A percentile compares a stretch with the other conserved stretches of the same genome.
Evolutionary conservation across 2,888 invertebrate species (phyloP).

Genomic region (Bursaphelenchus okinawaensis): DNA sequence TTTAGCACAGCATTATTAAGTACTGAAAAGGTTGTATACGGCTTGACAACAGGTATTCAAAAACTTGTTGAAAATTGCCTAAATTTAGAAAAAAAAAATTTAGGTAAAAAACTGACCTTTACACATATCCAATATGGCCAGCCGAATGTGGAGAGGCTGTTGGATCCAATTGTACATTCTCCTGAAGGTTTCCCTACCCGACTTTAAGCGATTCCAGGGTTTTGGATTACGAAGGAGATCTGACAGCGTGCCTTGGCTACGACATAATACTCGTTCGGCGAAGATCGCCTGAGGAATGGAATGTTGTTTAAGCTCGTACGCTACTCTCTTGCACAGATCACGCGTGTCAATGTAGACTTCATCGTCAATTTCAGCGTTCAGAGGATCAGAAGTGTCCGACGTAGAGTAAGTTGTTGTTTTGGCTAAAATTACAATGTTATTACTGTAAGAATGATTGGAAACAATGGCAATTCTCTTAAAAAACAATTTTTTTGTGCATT

Average conservation of each 20-base stretch:
- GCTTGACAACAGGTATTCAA: too few relatives aligned
- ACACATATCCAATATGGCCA: slow-evolving; percentile 54
- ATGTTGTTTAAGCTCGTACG: slow-evolving; percentile 51
- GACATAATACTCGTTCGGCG: slow-evolving; percentile 49
- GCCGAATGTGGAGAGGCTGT: slow-evolving; percentile 48
- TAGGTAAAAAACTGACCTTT: slow-evolving; percentile 32
- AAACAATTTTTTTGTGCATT: neutral
- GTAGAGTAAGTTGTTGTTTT: slow-evolving; percentile 1
- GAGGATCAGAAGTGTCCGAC: slow-evolving; percentile 39
- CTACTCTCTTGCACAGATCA: slow-evolving; percentile 53
- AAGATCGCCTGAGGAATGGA: slow-evolving; percentile 52
- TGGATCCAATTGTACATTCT: slow-evolving; percentile 57
- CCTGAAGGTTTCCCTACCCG: slow-evolving; percentile 57
- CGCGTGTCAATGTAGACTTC: slow-evolving; percentile 57
- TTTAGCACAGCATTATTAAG: neutral
- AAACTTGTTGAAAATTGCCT: too few relatives aligned
- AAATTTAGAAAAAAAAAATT: too few relatives aligned
- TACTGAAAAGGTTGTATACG: too few relatives aligned
- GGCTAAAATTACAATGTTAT: neutral
- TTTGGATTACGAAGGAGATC: slow-evolving; percentile 57
- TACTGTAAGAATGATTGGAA: too few relatives aligned
- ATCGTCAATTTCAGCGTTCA: slow-evolving; percentile 55
- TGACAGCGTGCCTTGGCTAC: slow-evolving; percentile 57
- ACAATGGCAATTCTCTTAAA: too few relatives aligned
- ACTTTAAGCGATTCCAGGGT: slow-evolving; percentile 57